These are phyloP conservation scores for Pao palembangensis DNA, from an alignment of 2,113 vertebrate genomes.

Conservation along the genomic window DNA sequence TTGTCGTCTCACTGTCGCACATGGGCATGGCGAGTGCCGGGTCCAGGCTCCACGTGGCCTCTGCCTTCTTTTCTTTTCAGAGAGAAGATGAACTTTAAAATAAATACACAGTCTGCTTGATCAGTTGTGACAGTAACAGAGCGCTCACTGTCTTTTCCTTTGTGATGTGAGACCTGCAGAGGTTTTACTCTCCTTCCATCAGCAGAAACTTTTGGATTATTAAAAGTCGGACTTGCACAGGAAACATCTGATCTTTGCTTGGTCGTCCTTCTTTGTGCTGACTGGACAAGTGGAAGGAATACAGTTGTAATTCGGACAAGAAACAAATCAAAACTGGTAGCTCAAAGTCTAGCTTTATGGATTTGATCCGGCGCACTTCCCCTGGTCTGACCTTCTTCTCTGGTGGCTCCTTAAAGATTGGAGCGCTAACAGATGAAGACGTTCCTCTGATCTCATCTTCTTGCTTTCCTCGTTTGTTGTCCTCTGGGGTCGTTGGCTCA, in stretches of 20 bases:
- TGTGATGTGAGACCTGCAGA: constrained; percentile 1
- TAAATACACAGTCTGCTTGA: too few relatives aligned
- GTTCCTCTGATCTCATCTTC: background rate
- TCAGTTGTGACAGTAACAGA: background rate
- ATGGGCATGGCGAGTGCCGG: constrained; percentile 83
- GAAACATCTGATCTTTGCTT: background rate
- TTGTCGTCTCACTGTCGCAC: constrained; percentile 70
- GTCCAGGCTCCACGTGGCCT: constrained; percentile 88
- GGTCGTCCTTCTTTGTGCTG: background rate
- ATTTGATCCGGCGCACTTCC: too few relatives aligned
- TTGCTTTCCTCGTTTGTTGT: background rate
- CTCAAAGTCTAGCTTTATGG: background rate
- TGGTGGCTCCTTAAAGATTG: background rate
- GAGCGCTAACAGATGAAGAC: background rate
- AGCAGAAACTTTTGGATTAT: constrained; percentile 23
- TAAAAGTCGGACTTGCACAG: constrained; percentile 33
- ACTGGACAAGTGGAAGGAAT: constrained; percentile 6
- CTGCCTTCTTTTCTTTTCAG: constrained; percentile 63
- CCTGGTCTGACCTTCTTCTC: constrained; percentile 22
- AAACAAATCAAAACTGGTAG: too few relatives aligned
- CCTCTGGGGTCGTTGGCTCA: constrained; percentile 71
- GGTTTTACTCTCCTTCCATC: background rate
- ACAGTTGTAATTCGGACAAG: too few relatives aligned
- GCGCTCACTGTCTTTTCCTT: constrained; percentile 18
- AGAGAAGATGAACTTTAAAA: background rate